A percentile compares a stretch with the other conserved stretches of the same genome.
Conservation (phyloP, 2,797 vertebrate species). For the Acanthiza pusilla region DNA sequence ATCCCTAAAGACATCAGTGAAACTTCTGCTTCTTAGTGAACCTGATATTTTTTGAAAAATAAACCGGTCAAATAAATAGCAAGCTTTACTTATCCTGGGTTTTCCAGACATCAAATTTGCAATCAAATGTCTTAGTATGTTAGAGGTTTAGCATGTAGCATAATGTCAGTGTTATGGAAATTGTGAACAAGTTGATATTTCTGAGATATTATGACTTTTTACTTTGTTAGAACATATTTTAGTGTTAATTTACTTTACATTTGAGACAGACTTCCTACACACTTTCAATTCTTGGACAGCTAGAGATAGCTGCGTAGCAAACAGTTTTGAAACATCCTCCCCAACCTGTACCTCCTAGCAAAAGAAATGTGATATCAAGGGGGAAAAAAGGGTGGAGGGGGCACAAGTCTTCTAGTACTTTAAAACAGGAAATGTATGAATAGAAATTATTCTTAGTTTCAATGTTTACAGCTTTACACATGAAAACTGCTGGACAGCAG, state of each 20-base stretch:
- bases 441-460: neutral
- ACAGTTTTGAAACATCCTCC: neutral
- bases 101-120: neutral
- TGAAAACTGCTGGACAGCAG: neutral
- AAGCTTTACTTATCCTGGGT: neutral
- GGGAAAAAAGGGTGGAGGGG: accelerated
- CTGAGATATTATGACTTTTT: neutral
- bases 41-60: neutral
- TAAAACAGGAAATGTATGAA: neutral
- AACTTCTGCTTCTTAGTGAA: neutral
- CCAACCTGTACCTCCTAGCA: neutral
- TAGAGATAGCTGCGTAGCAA: neutral
- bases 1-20: neutral
- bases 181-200: neutral
- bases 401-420: neutral
- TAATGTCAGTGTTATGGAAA: neutral
- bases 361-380: neutral
- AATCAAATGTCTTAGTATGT: neutral
- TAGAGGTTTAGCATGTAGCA: neutral
- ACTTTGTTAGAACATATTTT: neutral
- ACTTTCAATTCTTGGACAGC: neutral
- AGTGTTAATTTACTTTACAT: neutral
- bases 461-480: neutral
- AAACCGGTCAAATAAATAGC: neutral
- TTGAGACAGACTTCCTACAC: neutral